Conservation (phyloP, 2,888 invertebrate species). For the Troides oblongomaculatus region DNA sequence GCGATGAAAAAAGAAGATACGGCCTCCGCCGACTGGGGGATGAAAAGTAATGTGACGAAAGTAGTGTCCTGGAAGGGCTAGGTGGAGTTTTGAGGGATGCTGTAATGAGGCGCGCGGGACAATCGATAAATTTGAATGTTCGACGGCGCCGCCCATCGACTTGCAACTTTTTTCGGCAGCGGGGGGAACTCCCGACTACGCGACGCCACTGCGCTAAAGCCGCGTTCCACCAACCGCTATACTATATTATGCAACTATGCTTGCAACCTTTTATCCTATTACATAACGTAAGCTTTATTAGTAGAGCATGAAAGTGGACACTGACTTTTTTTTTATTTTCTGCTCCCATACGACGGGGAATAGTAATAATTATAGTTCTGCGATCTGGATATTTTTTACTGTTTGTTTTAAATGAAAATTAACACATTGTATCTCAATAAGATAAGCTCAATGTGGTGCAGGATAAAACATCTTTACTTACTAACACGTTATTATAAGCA, state of each 20-base stretch:
- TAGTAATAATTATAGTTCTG: background rate
- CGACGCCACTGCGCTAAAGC: slow-evolving; percentile 58
- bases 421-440: too few relatives aligned
- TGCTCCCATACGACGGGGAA: background rate
- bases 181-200: slow-evolving; percentile 65
- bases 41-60: slow-evolving; percentile 76
- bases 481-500: too few relatives aligned
- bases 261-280: slow-evolving; percentile 23
- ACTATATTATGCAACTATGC: slow-evolving; percentile 24
- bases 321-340: slow-evolving; percentile 1
- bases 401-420: too few relatives aligned
- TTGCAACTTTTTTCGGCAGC: slow-evolving; percentile 78
- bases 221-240: slow-evolving; percentile 32
- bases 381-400: too few relatives aligned
- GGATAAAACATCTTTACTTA: too few relatives aligned
- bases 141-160: slow-evolving; percentile 74
- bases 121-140: slow-evolving; percentile 81
- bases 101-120: slow-evolving; percentile 75
- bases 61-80: slow-evolving; percentile 71
- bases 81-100: slow-evolving; percentile 77
- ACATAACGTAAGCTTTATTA: slow-evolving; percentile 19
- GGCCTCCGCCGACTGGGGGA: slow-evolving; percentile 57
- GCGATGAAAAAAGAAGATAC: slow-evolving; percentile 67
- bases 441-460: too few relatives aligned
- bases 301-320: slow-evolving; percentile 11